phyloP scores from a whole-genome alignment of 1,140 invertebrate genomes.

The Drosophila triauraria region DNA sequence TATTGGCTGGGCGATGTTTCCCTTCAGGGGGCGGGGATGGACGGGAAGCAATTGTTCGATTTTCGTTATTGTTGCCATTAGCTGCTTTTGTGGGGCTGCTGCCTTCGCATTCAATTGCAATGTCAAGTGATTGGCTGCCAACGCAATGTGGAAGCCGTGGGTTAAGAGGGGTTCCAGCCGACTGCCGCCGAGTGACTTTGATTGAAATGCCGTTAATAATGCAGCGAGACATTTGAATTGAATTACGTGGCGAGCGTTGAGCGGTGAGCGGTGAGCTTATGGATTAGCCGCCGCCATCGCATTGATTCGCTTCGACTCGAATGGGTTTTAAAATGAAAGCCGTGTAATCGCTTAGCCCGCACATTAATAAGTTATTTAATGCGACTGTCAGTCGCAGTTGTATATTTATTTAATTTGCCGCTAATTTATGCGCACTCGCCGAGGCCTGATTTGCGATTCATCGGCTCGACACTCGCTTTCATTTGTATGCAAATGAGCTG shows the following conservation, averaged over 20 bases:
- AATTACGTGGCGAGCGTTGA: conserved; percentile 50
- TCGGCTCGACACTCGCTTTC: conserved; percentile 25
- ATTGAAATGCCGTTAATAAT: conserved; percentile 74
- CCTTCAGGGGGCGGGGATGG: too few relatives aligned
- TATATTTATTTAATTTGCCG: conserved; percentile 28
- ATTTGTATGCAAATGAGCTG: conserved; percentile 80
- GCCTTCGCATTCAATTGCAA: conserved; percentile 68
- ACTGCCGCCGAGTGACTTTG: conserved; percentile 44
- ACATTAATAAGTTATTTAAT: conserved; percentile 30
- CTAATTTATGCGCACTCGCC: conserved; percentile 62
- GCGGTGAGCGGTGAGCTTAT: conserved; percentile 32
- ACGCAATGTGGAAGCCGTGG: conserved; percentile 5
- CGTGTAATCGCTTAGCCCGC: conserved; percentile 26
- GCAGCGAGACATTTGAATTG: conserved; percentile 70
- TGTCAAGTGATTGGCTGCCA: conserved; percentile 74
- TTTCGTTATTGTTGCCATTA: conserved; percentile 48
- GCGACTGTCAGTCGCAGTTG: conserved; percentile 12
- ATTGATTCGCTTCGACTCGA: not conserved
- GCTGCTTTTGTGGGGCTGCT: conserved; percentile 24
- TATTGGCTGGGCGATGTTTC: not conserved
- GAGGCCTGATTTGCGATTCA: conserved; percentile 39
- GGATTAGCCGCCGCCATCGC: conserved; percentile 20
- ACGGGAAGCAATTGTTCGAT: conserved; percentile 17
- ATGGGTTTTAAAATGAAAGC: conserved; percentile 46
- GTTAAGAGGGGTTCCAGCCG: conserved; percentile 3